These are phyloP conservation scores for Excalfactoria chinensis DNA, from an alignment of 2,113 vertebrate species.

Conservation along the genomic window DNA sequence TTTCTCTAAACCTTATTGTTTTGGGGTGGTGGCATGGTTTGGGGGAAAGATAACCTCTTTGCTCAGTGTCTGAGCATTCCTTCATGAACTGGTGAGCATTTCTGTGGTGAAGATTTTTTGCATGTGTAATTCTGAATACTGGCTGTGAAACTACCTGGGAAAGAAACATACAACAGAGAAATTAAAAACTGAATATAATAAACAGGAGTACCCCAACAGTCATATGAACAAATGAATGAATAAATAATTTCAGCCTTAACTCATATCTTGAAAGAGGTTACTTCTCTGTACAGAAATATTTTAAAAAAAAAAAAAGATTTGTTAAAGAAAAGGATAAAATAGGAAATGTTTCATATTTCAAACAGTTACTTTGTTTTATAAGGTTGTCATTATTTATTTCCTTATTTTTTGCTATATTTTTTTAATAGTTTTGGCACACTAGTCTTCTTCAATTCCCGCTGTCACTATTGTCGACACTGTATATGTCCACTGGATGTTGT, in stretches of 20 bases:
- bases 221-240: neutral
- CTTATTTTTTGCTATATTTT: neutral
- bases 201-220: neutral
- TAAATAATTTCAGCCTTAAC: neutral
- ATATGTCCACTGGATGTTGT: neutral
- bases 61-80: neutral
- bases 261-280: neutral
- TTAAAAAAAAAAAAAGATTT: rapidly evolving
- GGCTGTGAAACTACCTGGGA: neutral
- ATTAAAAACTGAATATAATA: neutral
- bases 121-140: neutral
- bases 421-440: neutral
- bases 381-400: neutral
- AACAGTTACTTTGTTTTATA: neutral
- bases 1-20: neutral
- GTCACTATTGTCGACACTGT: neutral
- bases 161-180: neutral
- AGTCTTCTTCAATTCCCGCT: neutral
- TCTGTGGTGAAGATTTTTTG: neutral
- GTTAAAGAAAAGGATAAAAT: neutral
- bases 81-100: neutral
- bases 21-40: rapidly evolving
- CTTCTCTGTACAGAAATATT: neutral
- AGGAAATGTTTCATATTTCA: neutral
- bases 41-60: neutral